These are phyloP conservation scores for Labroides dimidiatus DNA, from an alignment of 2,797 vertebrate genomes.

Conservation along the genomic window DNA sequence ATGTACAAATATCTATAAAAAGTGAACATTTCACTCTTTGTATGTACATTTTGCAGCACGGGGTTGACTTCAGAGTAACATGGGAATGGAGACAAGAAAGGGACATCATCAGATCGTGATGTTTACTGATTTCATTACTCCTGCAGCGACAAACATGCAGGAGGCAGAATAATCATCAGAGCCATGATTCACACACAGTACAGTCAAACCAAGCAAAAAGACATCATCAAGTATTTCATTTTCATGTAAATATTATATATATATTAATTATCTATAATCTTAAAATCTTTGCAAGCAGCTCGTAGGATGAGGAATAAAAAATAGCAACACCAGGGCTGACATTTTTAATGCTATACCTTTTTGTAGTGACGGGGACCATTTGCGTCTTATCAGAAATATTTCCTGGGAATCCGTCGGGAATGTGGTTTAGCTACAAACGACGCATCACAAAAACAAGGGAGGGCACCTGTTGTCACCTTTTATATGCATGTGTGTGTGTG, in stretches of 20 bases:
- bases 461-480: conserved; percentile 34
- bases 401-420: conserved; percentile 42
- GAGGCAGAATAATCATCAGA: conserved; percentile 49
- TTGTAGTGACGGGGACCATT: conserved; percentile 28
- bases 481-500: conserved; percentile 11
- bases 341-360: conserved; percentile 28
- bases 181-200: conserved; percentile 61
- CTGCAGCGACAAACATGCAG: conserved; percentile 38
- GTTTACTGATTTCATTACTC: conserved; percentile 55
- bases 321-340: conserved; percentile 42
- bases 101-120: conserved; percentile 51
- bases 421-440: conserved; percentile 38
- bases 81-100: conserved; percentile 35
- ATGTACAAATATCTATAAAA: conserved; percentile 83
- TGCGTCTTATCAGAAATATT: conserved; percentile 22
- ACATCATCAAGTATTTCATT: conserved; percentile 66
- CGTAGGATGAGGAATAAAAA: conserved; percentile 53
- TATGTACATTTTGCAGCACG: conserved; percentile 77
- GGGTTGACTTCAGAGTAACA: conserved; percentile 48
- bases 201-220: conserved; percentile 76
- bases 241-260: conserved; percentile 50
- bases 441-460: conserved; percentile 45
- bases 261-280: conserved; percentile 52
- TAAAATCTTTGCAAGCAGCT: conserved; percentile 62
- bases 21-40: conserved; percentile 78